phyloP scores from a whole-genome alignment of 2,113 vertebrate genomes.

The Gallinago undulata region DNA sequence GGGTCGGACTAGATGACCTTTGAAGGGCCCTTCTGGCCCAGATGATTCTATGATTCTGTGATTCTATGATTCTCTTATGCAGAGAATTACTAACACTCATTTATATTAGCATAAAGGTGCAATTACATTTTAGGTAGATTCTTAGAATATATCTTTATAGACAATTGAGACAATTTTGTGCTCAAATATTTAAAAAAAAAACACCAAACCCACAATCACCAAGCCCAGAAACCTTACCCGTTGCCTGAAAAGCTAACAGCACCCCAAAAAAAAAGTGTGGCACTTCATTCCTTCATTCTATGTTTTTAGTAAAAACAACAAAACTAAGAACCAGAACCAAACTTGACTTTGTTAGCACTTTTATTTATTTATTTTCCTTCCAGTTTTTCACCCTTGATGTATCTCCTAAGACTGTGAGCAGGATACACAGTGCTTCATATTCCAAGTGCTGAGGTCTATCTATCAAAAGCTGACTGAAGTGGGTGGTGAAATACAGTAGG shows the following conservation, averaged over 20 bases:
- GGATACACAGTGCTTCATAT: slow-evolving; percentile 27
- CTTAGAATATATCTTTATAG: background rate
- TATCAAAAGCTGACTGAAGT: slow-evolving; percentile 55
- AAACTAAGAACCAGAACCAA: background rate
- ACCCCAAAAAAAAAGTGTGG: background rate
- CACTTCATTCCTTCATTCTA: background rate
- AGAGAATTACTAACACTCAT: background rate
- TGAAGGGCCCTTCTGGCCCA: no score
- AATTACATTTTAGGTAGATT: background rate
- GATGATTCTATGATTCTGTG: no score
- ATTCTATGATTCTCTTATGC: background rate
- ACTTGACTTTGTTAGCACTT: background rate
- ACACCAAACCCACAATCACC: background rate
- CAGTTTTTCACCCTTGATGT: slow-evolving; percentile 29
- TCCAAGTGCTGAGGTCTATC: slow-evolving; percentile 28
- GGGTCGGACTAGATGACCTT: no score
- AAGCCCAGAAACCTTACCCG: background rate
- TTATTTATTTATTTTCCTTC: slow-evolving; percentile 33
- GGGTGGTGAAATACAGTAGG: slow-evolving; percentile 61
- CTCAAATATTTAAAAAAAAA: background rate
- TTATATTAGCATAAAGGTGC: background rate
- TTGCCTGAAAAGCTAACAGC: background rate
- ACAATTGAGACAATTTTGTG: background rate
- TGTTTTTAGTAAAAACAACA: background rate
- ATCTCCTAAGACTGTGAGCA: slow-evolving; percentile 33